Conservation (phyloP, 2,797 vertebrate species). For the Oophaga sylvatica region DNA sequence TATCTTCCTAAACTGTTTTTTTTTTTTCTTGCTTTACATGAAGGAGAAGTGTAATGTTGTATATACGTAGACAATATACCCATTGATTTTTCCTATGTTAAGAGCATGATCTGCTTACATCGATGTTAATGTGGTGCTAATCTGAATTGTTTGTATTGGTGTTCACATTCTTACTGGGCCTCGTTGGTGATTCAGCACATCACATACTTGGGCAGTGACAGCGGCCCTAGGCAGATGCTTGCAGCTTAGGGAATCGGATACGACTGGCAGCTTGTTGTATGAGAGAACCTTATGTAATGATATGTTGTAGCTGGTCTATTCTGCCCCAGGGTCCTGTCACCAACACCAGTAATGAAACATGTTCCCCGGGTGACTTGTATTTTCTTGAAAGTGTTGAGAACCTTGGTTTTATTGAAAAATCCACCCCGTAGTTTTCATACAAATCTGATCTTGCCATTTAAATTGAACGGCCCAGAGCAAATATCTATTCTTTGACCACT, state of each 20-base stretch:
- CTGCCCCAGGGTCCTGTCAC: slow-evolving; percentile 53
- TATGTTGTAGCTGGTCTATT: slow-evolving; percentile 48
- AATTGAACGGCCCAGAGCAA: slow-evolving; percentile 30
- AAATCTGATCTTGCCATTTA: slow-evolving; percentile 24
- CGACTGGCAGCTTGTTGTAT: slow-evolving; percentile 52
- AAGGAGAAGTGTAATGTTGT: not conserved
- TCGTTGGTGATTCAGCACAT: slow-evolving; percentile 37
- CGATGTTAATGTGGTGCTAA: not conserved
- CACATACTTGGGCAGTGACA: slow-evolving; percentile 43
- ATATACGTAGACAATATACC: not conserved
- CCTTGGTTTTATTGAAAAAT: slow-evolving; percentile 36
- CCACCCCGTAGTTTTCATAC: slow-evolving; percentile 1
- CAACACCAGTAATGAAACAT: slow-evolving; percentile 50
- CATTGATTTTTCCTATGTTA: not conserved
- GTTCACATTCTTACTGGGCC: slow-evolving; percentile 21
- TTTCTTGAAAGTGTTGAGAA: slow-evolving; percentile 48
- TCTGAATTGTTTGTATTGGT: slow-evolving; percentile 28
- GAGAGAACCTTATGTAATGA: slow-evolving; percentile 53
- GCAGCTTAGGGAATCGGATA: slow-evolving; percentile 35
- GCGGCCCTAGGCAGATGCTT: slow-evolving; percentile 45
- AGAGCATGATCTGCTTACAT: not conserved
- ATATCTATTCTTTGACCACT: slow-evolving; percentile 9
- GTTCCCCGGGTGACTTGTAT: slow-evolving; percentile 39
- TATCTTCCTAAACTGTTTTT: not conserved
- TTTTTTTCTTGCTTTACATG: too few relatives aligned